phyloP scores from a whole-genome alignment of 2,797 vertebrate genomes.

The Podarcis lilfordi region DNA sequence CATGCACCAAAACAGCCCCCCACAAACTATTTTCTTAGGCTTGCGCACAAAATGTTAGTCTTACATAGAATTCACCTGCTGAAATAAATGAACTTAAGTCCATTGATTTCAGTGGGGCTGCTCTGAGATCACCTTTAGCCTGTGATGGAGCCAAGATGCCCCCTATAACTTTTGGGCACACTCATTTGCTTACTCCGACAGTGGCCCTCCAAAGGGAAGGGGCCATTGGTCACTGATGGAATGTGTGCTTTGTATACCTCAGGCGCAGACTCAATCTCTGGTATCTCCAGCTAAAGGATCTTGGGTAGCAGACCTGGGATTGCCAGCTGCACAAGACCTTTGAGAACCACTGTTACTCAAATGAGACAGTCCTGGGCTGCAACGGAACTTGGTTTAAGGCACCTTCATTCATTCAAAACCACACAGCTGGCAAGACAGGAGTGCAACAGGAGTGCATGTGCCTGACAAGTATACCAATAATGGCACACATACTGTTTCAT shows the following conservation, averaged over 20 bases:
- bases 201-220: background rate
- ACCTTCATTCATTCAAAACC: background rate
- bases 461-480: background rate
- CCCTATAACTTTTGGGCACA: background rate
- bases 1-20: background rate
- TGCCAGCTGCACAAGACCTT: background rate
- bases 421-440: background rate
- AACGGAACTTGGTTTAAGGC: background rate
- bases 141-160: background rate
- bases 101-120: no score
- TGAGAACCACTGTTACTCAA: background rate
- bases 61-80: no score
- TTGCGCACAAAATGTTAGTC: no score
- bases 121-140: no score
- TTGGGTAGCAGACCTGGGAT: background rate
- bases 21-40: no score
- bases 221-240: background rate
- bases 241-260: background rate
- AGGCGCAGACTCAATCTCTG: background rate
- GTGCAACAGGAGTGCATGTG: background rate
- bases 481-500: background rate
- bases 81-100: no score
- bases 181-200: background rate
- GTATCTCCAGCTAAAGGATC: background rate
- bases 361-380: background rate